Evolutionary conservation across 2,113 vertebrate species (phyloP).

Genomic region (Salvator merianae): DNA sequence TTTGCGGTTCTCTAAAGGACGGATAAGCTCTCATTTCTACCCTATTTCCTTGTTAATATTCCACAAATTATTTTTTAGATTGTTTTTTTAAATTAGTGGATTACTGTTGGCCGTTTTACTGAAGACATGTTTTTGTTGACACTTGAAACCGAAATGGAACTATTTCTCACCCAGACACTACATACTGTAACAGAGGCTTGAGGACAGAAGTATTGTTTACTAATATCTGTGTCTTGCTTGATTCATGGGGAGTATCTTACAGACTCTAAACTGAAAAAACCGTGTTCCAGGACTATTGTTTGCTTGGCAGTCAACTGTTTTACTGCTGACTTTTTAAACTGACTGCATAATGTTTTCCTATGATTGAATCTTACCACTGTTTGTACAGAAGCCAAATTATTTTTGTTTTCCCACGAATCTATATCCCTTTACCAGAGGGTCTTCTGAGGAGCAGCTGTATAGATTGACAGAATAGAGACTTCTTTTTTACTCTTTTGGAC

Average conservation of each 20-base stretch:
- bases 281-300: slow-evolving; percentile 33
- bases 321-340: slow-evolving; percentile 38
- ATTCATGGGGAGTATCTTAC: slow-evolving; percentile 34
- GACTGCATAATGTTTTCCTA: slow-evolving; percentile 57
- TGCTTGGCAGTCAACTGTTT: slow-evolving; percentile 33
- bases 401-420: slow-evolving; percentile 62
- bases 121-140: slow-evolving; percentile 26
- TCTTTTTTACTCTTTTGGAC: slow-evolving; percentile 56
- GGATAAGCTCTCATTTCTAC: slow-evolving; percentile 30
- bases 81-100: slow-evolving; percentile 39
- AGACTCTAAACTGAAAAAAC: slow-evolving; percentile 43
- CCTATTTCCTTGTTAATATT: background rate
- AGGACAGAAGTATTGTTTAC: slow-evolving; percentile 33
- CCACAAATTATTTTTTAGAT: slow-evolving; percentile 45
- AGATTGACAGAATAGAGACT: slow-evolving; percentile 38
- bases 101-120: slow-evolving; percentile 7
- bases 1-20: slow-evolving; percentile 30
- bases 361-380: slow-evolving; percentile 65
- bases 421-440: slow-evolving; percentile 45
- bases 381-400: slow-evolving; percentile 72
- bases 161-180: slow-evolving; percentile 50
- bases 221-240: slow-evolving; percentile 18
- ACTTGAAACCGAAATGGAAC: slow-evolving; percentile 50
- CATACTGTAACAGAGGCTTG: slow-evolving; percentile 34
- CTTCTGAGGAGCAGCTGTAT: slow-evolving; percentile 34